Percentiles rank a stretch among this genome's conserved stretches.
Conservation (phyloP, 2,113 vertebrate genomes). For the Butorides virescens region DNA sequence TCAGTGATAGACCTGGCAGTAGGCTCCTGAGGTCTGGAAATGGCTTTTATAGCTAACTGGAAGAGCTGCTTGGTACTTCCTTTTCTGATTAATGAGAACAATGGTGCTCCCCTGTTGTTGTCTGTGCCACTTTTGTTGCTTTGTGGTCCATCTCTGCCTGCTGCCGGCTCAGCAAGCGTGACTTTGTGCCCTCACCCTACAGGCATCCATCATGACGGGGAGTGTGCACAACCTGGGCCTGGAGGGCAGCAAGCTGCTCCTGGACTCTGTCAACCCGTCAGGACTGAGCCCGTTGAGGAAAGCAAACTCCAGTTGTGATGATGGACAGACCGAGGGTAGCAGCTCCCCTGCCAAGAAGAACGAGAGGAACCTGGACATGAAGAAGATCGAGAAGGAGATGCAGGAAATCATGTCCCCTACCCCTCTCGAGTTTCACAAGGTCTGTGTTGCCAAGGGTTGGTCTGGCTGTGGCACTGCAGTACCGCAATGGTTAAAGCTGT, state of each 20-base stretch:
- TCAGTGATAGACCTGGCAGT: background rate
- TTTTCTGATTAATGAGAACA: background rate
- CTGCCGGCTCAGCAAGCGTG: background rate
- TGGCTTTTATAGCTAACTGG: background rate
- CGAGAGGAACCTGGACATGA: constrained; percentile 66
- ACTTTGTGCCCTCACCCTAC: background rate
- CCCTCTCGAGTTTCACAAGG: constrained; percentile 89
- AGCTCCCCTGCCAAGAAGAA: constrained; percentile 68
- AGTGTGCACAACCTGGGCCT: constrained; percentile 84
- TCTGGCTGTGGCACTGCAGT: background rate
- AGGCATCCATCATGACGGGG: constrained; percentile 96
- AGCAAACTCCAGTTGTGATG: constrained; percentile 36
- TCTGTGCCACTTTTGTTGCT: background rate
- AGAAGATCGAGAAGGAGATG: constrained; percentile 70
- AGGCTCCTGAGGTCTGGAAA: background rate
- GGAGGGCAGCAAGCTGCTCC: constrained; percentile 79
- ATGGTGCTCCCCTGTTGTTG: rapidly evolving
- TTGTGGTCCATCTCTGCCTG: rapidly evolving
- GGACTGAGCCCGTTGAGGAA: constrained; percentile 75
- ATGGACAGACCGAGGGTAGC: constrained; percentile 69
- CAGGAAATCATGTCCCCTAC: constrained; percentile 76
- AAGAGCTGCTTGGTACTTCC: background rate
- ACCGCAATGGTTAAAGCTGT: background rate
- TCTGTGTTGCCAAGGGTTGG: constrained; percentile 21
- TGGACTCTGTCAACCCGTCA: constrained; percentile 74